Evolutionary conservation across 64 coral and sea anemone species (phyloP).

Genomic region (Stylophora pistillata): DNA sequence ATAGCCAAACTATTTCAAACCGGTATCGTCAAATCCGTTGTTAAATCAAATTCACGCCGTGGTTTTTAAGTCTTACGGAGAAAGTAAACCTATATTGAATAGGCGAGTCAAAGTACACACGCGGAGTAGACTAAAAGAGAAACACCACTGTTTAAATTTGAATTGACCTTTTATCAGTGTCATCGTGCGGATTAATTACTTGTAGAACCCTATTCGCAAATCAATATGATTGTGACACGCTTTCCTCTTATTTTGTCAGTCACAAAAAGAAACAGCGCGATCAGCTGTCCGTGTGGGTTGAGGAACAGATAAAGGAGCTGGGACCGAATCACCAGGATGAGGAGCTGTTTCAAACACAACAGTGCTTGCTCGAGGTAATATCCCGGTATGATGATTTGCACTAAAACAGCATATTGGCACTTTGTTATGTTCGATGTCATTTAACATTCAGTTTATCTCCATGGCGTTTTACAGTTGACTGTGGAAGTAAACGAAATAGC

Average conservation of each 20-base stretch:
- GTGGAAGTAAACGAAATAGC: constrained; percentile 22
- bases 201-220: background rate
- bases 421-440: background rate
- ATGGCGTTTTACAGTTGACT: constrained; percentile 28
- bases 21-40: too few species aligned
- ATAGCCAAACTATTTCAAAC: too few species aligned
- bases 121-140: too few species aligned
- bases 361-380: constrained; percentile 27
- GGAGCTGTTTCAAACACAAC: constrained; percentile 36
- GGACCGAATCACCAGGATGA: constrained; percentile 11
- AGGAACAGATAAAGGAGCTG: constrained; percentile 25
- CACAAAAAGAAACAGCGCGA: constrained; percentile 42
- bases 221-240: background rate
- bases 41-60: too few species aligned
- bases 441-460: background rate
- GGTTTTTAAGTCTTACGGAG: too few species aligned
- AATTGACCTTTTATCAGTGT: too few species aligned
- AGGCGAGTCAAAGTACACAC: too few species aligned
- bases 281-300: constrained; percentile 31
- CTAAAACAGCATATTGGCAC: background rate
- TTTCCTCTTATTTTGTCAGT: constrained; percentile 1
- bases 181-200: background rate
- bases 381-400: background rate
- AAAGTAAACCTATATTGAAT: too few species aligned
- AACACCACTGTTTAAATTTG: too few species aligned